phyloP scores from a whole-genome alignment of 2,113 vertebrate genomes.

The Syngnathus scovelli region DNA sequence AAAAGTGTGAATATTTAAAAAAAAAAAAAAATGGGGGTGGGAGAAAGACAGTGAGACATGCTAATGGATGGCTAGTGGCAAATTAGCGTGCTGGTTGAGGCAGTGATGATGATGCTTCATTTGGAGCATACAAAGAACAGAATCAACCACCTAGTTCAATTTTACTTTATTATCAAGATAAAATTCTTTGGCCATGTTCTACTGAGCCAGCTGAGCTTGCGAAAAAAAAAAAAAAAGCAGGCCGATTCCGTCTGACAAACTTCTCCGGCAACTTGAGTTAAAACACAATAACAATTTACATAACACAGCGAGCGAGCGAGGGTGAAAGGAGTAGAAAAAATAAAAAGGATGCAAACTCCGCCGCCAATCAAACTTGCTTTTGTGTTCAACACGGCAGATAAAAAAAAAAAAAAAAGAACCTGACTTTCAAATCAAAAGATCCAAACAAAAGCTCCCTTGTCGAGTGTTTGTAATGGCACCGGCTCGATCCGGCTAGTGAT shows the following conservation, averaged over 20 bases:
- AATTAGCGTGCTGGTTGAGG: conserved; percentile 22
- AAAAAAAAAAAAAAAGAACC: conserved; percentile 53
- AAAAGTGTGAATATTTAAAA: conserved; percentile 64
- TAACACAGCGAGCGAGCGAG: conserved; percentile 48
- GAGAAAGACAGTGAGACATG: conserved; percentile 29
- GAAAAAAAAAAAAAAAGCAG: conserved; percentile 42
- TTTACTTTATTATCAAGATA: too few relatives aligned
- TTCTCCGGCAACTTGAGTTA: conserved; percentile 66
- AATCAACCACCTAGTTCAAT: too few relatives aligned
- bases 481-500: conserved; percentile 52
- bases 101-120: conserved; percentile 36
- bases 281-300: conserved; percentile 70
- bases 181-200: neutral
- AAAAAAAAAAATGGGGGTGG: conserved; percentile 6
- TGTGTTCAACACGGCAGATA: conserved; percentile 55
- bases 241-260: conserved; percentile 64
- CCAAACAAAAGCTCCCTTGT: conserved; percentile 68
- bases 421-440: conserved; percentile 68
- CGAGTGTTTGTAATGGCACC: conserved; percentile 47
- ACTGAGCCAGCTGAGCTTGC: neutral
- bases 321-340: neutral
- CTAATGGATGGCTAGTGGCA: conserved; percentile 35
- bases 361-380: conserved; percentile 70
- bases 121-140: conserved; percentile 1
- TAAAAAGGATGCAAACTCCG: conserved; percentile 45